A percentile compares a stretch with the other conserved stretches of the same genome.
These are phyloP conservation scores for Nephotettix cincticeps DNA, from an alignment of 1,140 invertebrate species.

Conservation along the genomic window DNA sequence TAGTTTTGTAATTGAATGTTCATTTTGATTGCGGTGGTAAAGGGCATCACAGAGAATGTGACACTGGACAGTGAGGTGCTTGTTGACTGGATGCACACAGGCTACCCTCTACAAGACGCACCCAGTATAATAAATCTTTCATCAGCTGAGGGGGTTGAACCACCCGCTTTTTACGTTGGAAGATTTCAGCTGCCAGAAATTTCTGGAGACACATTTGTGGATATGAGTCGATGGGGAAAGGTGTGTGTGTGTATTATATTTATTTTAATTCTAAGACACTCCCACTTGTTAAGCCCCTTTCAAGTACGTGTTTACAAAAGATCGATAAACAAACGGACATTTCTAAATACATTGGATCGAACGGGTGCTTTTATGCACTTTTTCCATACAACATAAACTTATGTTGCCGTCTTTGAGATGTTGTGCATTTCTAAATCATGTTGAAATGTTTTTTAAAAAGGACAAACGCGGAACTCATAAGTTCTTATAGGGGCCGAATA, in stretches of 20 bases:
- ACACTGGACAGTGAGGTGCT: not conserved
- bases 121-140: not conserved
- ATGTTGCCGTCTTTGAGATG: not conserved
- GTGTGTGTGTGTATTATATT: not conserved
- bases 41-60: not conserved
- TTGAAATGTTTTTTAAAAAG: too few relatives aligned
- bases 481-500: too few relatives aligned
- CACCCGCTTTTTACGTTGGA: not conserved
- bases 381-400: not conserved
- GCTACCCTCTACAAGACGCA: not conserved
- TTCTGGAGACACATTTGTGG: not conserved
- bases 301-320: not conserved
- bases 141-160: not conserved
- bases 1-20: too few relatives aligned
- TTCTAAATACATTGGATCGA: too few relatives aligned
- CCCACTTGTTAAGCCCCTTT: not conserved
- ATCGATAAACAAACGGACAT: not conserved
- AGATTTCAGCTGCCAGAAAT: not conserved
- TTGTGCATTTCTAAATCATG: not conserved
- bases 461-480: too few relatives aligned
- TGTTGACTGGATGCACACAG: not conserved
- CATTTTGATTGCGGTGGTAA: too few relatives aligned
- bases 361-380: too few relatives aligned
- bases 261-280: not conserved
- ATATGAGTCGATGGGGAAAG: not conserved